These are phyloP conservation scores for Paratilapia polleni DNA, from an alignment of 2,113 vertebrate species.

Conservation along the genomic window DNA sequence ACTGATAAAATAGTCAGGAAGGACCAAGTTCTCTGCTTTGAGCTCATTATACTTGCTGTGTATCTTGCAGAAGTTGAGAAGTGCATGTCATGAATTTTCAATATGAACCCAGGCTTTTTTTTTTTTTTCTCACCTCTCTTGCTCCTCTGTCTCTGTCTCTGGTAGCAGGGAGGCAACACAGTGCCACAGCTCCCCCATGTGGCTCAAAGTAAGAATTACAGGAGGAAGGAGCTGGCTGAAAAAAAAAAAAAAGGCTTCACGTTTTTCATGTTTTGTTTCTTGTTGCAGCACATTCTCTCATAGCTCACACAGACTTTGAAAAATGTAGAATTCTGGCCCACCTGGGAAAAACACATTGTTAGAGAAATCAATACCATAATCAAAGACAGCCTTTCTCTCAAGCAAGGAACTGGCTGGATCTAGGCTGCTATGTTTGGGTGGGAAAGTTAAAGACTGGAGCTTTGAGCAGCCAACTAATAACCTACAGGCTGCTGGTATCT, in stretches of 20 bases:
- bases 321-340: neutral
- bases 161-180: neutral
- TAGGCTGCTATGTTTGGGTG: neutral
- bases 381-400: neutral
- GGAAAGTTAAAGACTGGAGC: neutral
- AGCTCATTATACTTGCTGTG: conserved; percentile 64
- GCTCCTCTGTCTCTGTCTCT: neutral
- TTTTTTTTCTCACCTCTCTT: neutral
- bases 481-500: neutral
- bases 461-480: neutral
- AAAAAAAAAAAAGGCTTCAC: too few species aligned
- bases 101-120: conserved; percentile 3
- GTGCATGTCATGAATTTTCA: conserved; percentile 71
- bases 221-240: neutral
- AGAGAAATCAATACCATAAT: neutral
- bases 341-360: neutral
- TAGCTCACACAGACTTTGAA: neutral
- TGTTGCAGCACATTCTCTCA: neutral
- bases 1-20: conserved; percentile 54
- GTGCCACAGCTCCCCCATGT: conserved; percentile 64
- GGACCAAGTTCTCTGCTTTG: conserved; percentile 49
- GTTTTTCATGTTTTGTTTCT: too few species aligned
- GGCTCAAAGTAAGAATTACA: neutral
- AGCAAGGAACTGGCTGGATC: neutral
- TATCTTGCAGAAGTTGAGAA: conserved; percentile 63